Base-by-base conservation (phyloP, 2,113 vertebrate genomes). In the Lamprotornis superbus region DNA sequence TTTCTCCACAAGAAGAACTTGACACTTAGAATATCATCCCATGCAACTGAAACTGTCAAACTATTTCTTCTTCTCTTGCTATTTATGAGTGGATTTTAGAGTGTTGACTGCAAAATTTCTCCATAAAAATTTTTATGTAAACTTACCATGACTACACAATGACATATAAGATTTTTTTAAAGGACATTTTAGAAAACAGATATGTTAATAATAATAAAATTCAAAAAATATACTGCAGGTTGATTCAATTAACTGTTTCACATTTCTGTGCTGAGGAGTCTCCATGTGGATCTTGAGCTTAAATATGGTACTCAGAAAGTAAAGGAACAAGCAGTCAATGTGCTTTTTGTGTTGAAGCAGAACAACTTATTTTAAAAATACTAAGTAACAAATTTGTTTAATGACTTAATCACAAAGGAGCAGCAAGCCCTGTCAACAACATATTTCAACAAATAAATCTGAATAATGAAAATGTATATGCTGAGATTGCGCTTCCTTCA, bases 211-310 rank as follows among this genome's bases (percentile, higher is more conserved):
- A 65, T 57, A 59, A 84, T 37, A 65, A 67, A 46, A 35, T 33
- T 53, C 0, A 3, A 15, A 67, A 60, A 30, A 28, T 7, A 2
- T 12, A 8, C 12, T 68, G 3, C 6, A 31, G 7, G 3, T 50
- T 78, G 80, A 60, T 80, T 71, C 50, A 46, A 16, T 59, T 4
- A 82, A 82, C 61, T 81, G 20, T 6, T 71, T 81, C 15, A 9
- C n/a, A 6, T 49, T 71, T 75, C 23, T 71, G 24, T 55, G 12
- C 47, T 78, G 24, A 65, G 39, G 9, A 52, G 8, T 39, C 5
- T 73, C 47, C 21, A 59, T 12, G 20, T 44, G 52, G 13, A 89
- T 68, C 31, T 31, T 75, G 42, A 89, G 21, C 11, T 61, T 46
- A 68, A 69, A 31, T 9, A 46, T 2, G 3, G 20, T 7, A 12